Percentiles rank a stretch among this genome's conserved stretches.
Conservation (phyloP, 2,888 invertebrate genomes). For the Bruchidius siliquastri region DNA sequence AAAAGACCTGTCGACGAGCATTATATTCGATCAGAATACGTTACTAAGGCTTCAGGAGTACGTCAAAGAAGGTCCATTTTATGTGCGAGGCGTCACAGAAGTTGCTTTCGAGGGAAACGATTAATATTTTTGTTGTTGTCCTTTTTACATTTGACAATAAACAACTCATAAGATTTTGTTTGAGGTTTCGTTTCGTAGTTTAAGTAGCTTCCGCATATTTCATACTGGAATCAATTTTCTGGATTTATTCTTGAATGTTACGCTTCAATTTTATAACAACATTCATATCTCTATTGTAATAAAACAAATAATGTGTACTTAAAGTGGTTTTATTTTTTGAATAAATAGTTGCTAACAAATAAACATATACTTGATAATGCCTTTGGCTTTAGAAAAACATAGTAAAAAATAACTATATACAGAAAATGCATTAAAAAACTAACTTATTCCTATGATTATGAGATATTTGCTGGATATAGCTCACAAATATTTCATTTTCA, state of each 20-base stretch:
- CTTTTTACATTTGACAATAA: neutral
- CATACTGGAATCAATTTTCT: neutral
- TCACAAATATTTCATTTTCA: too few relatives aligned
- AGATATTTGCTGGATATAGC: too few relatives aligned
- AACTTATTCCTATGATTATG: too few relatives aligned
- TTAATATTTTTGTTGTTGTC: slow-evolving; percentile 22
- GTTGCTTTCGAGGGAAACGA: slow-evolving; percentile 68
- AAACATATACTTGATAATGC: slow-evolving; percentile 7
- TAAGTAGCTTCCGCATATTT: too few relatives aligned
- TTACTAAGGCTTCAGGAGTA: slow-evolving; percentile 62
- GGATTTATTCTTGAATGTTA: neutral
- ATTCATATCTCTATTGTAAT: neutral
- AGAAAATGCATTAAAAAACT: neutral
- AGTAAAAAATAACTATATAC: neutral
- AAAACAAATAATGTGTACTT: neutral
- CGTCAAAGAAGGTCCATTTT: slow-evolving; percentile 74
- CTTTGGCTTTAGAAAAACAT: slow-evolving; percentile 10
- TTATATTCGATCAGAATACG: slow-evolving; percentile 57
- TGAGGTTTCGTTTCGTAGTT: too few relatives aligned
- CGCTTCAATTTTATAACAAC: neutral
- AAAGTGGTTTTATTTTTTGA: slow-evolving; percentile 21
- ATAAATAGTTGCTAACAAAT: slow-evolving; percentile 10
- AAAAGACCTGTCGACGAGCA: slow-evolving; percentile 54
- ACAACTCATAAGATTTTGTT: too few relatives aligned
- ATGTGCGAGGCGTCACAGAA: slow-evolving; percentile 63